These are phyloP conservation scores for Pseudomyrmex concolor DNA, from an alignment of 1,140 invertebrate genomes.

Conservation along the genomic window DNA sequence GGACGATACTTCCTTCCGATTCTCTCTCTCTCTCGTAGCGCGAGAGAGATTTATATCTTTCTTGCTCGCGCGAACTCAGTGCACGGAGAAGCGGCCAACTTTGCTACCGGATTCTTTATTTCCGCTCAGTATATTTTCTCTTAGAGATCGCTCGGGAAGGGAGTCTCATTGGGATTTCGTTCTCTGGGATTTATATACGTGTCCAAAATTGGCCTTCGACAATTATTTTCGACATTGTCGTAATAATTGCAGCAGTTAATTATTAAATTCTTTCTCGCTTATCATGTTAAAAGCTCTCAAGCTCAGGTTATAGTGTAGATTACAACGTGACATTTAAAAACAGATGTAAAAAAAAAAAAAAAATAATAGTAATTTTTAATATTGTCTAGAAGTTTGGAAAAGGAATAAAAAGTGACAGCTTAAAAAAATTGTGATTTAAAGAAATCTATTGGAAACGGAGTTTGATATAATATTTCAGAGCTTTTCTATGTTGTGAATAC, in stretches of 20 bases:
- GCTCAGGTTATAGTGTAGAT: background rate
- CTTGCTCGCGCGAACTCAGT: slow-evolving; percentile 16
- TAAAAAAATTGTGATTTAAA: slow-evolving; percentile 2
- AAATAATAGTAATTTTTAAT: background rate
- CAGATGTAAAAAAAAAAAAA: background rate
- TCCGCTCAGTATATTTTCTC: slow-evolving; percentile 51
- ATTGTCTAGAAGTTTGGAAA: background rate
- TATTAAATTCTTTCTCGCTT: too few species aligned
- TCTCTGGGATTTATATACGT: slow-evolving; percentile 15
- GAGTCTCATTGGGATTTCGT: slow-evolving; percentile 34
- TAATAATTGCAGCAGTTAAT: too few species aligned
- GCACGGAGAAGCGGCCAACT: slow-evolving; percentile 5
- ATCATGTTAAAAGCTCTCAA: too few species aligned
- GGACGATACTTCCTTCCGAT: slow-evolving; percentile 49
- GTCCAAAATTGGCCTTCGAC: background rate
- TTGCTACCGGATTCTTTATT: slow-evolving; percentile 37
- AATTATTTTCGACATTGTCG: too few species aligned
- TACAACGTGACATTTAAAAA: background rate
- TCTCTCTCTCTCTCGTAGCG: slow-evolving; percentile 4
- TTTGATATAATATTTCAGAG: background rate
- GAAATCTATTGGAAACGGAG: slow-evolving; percentile 3
- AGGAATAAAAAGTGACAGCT: background rate
- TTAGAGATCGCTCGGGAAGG: slow-evolving; percentile 13
- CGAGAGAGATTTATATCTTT: slow-evolving; percentile 34
- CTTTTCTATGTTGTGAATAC: slow-evolving; percentile 3